These are phyloP conservation scores for Nestor notabilis DNA, from an alignment of 2,113 vertebrate species.

Conservation along the genomic window DNA sequence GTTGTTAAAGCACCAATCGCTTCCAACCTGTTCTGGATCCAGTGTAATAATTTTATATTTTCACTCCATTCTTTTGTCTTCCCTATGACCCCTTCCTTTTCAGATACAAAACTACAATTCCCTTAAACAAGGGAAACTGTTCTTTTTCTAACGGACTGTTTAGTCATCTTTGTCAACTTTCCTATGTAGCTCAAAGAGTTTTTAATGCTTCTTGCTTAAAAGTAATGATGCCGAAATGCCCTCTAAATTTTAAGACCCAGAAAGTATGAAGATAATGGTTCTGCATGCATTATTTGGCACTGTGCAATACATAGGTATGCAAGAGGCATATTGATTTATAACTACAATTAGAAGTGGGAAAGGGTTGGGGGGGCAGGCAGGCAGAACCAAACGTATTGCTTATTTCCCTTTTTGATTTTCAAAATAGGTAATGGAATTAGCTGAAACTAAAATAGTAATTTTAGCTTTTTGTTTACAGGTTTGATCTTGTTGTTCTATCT, in stretches of 20 bases:
- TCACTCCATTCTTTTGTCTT: background rate
- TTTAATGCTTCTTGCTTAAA: background rate
- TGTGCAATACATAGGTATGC: background rate
- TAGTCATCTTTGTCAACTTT: background rate
- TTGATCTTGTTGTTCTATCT: conserved; percentile 95
- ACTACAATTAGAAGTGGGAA: background rate
- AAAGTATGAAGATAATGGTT: background rate
- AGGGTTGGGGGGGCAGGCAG: background rate
- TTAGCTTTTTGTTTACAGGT: conserved; percentile 72
- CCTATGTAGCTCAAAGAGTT: fast-evolving
- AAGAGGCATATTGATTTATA: background rate
- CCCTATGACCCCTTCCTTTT: background rate
- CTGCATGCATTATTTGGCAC: background rate
- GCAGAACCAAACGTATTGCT: background rate
- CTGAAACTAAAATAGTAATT: background rate
- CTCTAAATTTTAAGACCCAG: background rate
- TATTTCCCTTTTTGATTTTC: background rate
- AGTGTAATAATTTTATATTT: background rate
- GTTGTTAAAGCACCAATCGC: background rate
- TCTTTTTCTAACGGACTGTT: background rate
- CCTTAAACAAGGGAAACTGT: background rate
- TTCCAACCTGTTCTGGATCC: background rate
- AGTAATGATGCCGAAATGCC: background rate
- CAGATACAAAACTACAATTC: background rate
- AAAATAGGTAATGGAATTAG: background rate